A percentile compares a stretch with the other conserved stretches of the same genome.
These are phyloP conservation scores for Porites divaricata DNA, from an alignment of 92 coral and sea anemone species.

Conservation along the genomic window DNA sequence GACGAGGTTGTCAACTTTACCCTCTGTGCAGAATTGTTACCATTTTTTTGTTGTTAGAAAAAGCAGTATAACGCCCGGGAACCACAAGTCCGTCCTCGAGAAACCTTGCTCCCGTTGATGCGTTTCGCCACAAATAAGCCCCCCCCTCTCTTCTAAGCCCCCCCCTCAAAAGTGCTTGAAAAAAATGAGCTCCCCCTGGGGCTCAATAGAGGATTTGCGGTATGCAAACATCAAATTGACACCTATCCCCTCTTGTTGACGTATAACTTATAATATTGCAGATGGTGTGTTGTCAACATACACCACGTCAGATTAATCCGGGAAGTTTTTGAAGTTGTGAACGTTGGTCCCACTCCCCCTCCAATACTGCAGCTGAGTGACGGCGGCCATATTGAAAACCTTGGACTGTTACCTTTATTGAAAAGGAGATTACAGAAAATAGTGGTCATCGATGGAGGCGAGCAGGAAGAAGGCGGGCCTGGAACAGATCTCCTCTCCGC, in stretches of 20 bases:
- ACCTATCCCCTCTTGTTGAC: too few species aligned
- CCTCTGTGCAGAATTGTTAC: too few species aligned
- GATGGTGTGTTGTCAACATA: slow-evolving; percentile 86
- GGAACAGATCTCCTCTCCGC: slow-evolving; percentile 51
- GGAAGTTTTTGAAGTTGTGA: slow-evolving; percentile 55
- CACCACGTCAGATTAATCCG: slow-evolving; percentile 84
- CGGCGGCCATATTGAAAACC: slow-evolving; percentile 91
- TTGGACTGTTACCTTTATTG: slow-evolving; percentile 72
- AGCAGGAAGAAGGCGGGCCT: slow-evolving; percentile 1
- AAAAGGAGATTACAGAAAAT: slow-evolving; percentile 66
- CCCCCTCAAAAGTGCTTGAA: too few species aligned
- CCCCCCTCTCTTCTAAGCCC: too few species aligned
- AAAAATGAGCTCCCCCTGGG: too few species aligned
- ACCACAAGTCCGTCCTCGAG: too few species aligned
- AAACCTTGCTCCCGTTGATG: too few species aligned
- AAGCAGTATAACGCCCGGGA: too few species aligned
- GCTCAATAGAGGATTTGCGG: too few species aligned
- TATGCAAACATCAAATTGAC: not conserved
- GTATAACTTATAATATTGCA: not conserved
- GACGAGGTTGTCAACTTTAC: too few species aligned
- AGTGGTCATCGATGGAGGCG: slow-evolving; percentile 75
- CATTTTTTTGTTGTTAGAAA: too few species aligned
- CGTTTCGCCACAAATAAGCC: too few species aligned
- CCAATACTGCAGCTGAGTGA: slow-evolving; percentile 75
- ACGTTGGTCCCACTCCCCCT: slow-evolving; percentile 85